Evolutionary conservation across 2,113 vertebrate genomes (phyloP).

Genomic region (Sinocyclocheilus grahami): DNA sequence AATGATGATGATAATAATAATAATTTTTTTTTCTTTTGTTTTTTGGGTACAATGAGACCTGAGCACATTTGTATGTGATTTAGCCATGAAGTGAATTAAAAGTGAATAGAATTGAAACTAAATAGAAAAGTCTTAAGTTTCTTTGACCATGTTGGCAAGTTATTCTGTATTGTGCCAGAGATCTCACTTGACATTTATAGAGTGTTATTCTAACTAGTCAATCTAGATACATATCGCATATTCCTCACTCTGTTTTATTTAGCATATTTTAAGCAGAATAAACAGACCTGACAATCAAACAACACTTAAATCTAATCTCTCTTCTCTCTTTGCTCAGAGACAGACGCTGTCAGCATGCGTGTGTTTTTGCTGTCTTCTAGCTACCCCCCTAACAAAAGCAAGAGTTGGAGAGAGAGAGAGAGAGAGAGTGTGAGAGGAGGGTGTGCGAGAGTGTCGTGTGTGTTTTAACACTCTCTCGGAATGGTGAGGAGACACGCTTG

Average conservation of each 20-base stretch:
- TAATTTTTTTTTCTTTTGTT: background rate
- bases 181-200: background rate
- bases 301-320: conserved; percentile 24
- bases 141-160: background rate
- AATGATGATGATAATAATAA: too few species aligned
- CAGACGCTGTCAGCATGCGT: conserved; percentile 9
- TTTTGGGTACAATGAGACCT: background rate
- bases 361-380: conserved; percentile 43
- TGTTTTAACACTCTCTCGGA: conserved; percentile 68
- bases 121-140: background rate
- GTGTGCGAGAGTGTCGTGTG: conserved; percentile 49
- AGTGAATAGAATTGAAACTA: background rate
- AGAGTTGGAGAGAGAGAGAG: conserved; percentile 20
- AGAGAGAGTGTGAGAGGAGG: conserved; percentile 33
- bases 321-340: conserved; percentile 1
- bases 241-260: background rate
- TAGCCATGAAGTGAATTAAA: background rate
- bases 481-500: conserved; percentile 78
- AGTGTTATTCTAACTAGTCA: background rate
- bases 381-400: conserved; percentile 14
- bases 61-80: background rate
- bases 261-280: background rate
- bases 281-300: conserved; percentile 28
- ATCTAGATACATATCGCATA: background rate
- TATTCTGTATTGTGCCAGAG: background rate